Conservation (phyloP, 2,888 invertebrate species). For the Limenitis camilla region DNA sequence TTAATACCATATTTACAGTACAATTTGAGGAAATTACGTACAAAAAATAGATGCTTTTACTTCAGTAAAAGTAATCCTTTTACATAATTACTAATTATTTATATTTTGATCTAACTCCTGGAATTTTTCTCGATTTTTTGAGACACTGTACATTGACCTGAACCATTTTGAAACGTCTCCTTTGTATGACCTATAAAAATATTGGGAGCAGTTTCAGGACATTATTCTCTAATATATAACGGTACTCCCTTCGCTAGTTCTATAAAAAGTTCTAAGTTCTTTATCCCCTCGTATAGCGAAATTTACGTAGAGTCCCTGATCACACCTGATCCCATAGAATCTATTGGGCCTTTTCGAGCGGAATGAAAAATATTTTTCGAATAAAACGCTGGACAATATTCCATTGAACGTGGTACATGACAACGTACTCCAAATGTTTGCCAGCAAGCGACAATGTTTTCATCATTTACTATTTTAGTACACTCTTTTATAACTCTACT, state of each 20-base stretch:
- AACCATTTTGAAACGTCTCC: too few species aligned
- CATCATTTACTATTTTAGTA: constrained; percentile 18
- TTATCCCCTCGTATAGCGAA: background rate
- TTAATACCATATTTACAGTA: too few species aligned
- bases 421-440: constrained; percentile 9
- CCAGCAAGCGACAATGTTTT: constrained; percentile 5
- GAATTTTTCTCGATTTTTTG: too few species aligned
- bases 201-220: too few species aligned
- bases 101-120: too few species aligned
- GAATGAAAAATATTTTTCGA: constrained; percentile 4
- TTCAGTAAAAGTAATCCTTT: too few species aligned
- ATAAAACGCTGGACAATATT: constrained; percentile 9
- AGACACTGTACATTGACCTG: too few species aligned
- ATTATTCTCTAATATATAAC: background rate
- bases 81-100: too few species aligned
- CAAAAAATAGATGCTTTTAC: too few species aligned
- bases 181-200: too few species aligned
- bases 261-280: background rate
- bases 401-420: constrained; percentile 6
- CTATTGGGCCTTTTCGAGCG: constrained; percentile 6
- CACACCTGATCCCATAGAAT: constrained; percentile 3
- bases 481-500: too few species aligned
- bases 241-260: background rate
- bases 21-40: too few species aligned
- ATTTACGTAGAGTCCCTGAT: background rate